Conservation (phyloP, 1,140 invertebrate genomes). For the Eumaeus atala region DNA sequence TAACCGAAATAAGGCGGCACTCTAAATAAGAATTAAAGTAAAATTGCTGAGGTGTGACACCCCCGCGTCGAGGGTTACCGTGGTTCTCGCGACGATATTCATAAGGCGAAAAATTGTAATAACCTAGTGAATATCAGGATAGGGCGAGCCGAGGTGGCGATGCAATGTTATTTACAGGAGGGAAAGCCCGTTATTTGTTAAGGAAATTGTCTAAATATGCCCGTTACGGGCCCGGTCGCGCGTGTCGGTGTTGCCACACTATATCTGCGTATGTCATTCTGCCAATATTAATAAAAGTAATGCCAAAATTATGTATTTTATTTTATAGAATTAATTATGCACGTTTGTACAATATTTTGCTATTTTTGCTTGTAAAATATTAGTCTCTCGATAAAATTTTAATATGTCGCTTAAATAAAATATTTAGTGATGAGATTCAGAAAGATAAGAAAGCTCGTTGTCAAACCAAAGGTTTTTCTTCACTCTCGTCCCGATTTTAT, state of each 20-base stretch:
- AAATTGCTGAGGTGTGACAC: slow-evolving; percentile 69
- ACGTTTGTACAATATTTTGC: too few species aligned
- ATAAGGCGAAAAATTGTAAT: slow-evolving; percentile 73
- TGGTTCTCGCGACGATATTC: slow-evolving; percentile 57
- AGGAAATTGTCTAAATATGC: slow-evolving; percentile 68
- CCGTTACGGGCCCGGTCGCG: slow-evolving; percentile 16
- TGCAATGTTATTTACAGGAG: slow-evolving; percentile 47
- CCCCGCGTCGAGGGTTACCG: slow-evolving; percentile 32
- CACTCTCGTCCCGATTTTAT: too few species aligned
- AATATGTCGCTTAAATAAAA: too few species aligned
- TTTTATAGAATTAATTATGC: too few species aligned
- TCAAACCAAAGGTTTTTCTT: too few species aligned
- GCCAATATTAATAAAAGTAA: too few species aligned
- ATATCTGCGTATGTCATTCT: slow-evolving; percentile 12
- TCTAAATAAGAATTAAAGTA: slow-evolving; percentile 73
- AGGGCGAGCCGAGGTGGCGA: slow-evolving; percentile 46
- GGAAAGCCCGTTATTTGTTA: slow-evolving; percentile 48
- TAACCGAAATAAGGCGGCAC: slow-evolving; percentile 64
- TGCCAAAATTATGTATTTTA: neutral
- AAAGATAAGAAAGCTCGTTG: too few species aligned
- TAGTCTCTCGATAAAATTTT: too few species aligned
- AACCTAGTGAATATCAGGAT: slow-evolving; percentile 56
- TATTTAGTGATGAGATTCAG: too few species aligned
- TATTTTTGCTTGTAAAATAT: too few species aligned
- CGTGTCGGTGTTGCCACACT: slow-evolving; percentile 6